Conservation (phyloP, 2,797 vertebrate genomes). For the Ptychadena robeensis region DNA sequence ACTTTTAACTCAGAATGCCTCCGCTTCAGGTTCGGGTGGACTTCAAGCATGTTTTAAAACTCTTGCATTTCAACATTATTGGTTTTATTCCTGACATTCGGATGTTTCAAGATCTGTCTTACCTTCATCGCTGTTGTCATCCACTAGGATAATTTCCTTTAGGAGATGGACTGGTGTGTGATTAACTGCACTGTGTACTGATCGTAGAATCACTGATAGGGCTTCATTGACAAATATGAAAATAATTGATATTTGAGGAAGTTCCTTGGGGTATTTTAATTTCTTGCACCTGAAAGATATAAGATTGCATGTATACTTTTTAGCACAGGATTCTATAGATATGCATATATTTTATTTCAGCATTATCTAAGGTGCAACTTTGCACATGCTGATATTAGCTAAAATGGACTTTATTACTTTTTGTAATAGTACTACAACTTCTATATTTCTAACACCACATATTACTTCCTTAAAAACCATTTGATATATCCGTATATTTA, state of each 20-base stretch:
- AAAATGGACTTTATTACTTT: no score
- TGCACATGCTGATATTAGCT: no score
- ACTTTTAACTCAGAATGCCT: not conserved
- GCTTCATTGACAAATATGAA: constrained; percentile 99
- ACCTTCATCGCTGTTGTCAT: constrained; percentile 97
- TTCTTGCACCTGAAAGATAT: constrained; percentile 85
- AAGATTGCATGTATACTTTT: not conserved
- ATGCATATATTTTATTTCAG: not conserved
- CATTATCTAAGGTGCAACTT: no score
- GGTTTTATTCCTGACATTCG: not conserved
- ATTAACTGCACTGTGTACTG: constrained; percentile 93
- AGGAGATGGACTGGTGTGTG: constrained; percentile 92
- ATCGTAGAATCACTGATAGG: constrained; percentile 93
- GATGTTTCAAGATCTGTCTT: not conserved
- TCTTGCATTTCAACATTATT: not conserved
- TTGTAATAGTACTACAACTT: no score
- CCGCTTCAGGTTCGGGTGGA: not conserved
- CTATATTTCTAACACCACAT: no score
- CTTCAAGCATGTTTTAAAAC: not conserved
- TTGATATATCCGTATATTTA: no score
- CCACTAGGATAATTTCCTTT: constrained; percentile 96
- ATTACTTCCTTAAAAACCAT: no score
- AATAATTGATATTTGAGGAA: constrained; percentile 95
- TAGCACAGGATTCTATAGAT: not conserved
- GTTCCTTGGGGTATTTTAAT: constrained; percentile 85